Percentiles rank a stretch among this genome's conserved stretches.
Conservation (phyloP, 2,797 vertebrate species). For the Enoplosus armatus region DNA sequence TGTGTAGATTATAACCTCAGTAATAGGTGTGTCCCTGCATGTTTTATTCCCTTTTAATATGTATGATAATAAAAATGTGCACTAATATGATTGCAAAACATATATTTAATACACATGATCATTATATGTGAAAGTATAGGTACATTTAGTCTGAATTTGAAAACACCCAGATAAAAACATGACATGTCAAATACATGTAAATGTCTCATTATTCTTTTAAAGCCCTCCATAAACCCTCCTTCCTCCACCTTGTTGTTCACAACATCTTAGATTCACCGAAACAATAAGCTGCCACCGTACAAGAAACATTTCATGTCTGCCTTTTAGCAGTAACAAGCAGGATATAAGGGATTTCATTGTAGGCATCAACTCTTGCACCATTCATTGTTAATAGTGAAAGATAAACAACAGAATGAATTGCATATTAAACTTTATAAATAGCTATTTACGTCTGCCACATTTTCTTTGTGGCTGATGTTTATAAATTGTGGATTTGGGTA, state of each 20-base stretch:
- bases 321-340: background rate
- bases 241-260: background rate
- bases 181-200: background rate
- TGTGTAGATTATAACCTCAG: conserved; percentile 23
- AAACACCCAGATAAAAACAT: background rate
- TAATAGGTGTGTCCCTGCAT: background rate
- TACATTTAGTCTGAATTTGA: background rate
- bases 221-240: background rate
- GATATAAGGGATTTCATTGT: background rate
- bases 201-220: conserved; percentile 11
- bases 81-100: background rate
- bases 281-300: background rate
- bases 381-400: background rate
- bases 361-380: background rate
- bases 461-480: background rate
- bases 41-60: background rate
- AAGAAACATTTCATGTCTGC: background rate
- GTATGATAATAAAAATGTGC: background rate
- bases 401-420: background rate
- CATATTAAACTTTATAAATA: background rate
- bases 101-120: background rate
- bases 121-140: background rate
- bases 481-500: background rate
- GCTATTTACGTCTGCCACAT: background rate
- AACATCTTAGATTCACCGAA: background rate